Percentiles rank a stretch among this genome's conserved stretches.
These are phyloP conservation scores for Drosophila orena DNA, from an alignment of 1,140 invertebrate genomes.

Conservation along the genomic window DNA sequence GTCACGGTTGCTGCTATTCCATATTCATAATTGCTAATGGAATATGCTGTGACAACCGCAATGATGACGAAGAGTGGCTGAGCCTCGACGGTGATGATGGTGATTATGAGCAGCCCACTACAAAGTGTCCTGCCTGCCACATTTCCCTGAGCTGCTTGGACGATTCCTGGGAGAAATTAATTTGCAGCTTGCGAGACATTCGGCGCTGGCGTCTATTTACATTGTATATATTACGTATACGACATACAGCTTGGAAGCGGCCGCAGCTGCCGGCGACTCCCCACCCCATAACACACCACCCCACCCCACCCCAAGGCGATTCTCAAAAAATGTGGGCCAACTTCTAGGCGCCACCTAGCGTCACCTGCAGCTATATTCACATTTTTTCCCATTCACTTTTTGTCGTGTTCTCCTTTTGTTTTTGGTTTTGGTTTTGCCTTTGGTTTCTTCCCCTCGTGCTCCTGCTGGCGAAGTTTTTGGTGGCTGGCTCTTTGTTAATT, in stretches of 20 bases:
- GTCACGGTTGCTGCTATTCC: constrained; percentile 67
- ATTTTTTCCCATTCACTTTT: constrained; percentile 36
- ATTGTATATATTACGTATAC: constrained; percentile 81
- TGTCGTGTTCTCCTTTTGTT: constrained; percentile 27
- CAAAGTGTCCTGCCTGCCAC: constrained; percentile 54
- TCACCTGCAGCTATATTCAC: constrained; percentile 78
- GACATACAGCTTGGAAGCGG: constrained; percentile 23
- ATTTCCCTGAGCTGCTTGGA: constrained; percentile 25
- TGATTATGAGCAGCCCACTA: constrained; percentile 65
- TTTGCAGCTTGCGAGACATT: constrained; percentile 84
- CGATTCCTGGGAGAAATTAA: constrained; percentile 84
- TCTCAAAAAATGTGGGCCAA: constrained; percentile 58
- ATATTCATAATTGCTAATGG: constrained; percentile 85
- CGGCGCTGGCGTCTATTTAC: constrained; percentile 74
- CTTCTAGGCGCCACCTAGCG: constrained; percentile 70
- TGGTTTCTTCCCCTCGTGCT: constrained; percentile 21
- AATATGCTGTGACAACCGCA: constrained; percentile 77
- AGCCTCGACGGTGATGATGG: constrained; percentile 30
- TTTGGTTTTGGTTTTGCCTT: background rate
- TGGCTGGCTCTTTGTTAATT: constrained; percentile 78
- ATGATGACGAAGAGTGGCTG: constrained; percentile 32
- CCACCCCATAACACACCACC: no score
- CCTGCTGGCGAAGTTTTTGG: constrained; percentile 55
- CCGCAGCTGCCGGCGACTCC: constrained; percentile 53
- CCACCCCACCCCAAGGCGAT: background rate